Conservation (phyloP, 1,140 invertebrate genomes). For the Ditylenchus dipsaci region DNA sequence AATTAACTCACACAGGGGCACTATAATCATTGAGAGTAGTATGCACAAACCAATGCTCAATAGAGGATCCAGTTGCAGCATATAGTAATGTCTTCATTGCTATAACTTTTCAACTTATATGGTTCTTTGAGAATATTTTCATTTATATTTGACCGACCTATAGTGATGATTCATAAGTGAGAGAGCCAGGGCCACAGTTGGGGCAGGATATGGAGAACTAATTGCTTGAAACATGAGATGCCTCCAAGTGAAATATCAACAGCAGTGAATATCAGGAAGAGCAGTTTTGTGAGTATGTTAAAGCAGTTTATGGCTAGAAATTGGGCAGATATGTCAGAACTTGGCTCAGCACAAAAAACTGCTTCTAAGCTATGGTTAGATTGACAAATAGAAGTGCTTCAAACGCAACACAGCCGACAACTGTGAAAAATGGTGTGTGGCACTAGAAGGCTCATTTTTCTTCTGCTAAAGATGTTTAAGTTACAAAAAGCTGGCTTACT, state of each 20-base stretch:
- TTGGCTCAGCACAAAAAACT: conserved; percentile 11
- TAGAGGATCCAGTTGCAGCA: conserved; percentile 11
- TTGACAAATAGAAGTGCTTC: conserved; percentile 28
- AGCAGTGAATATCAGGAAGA: not conserved
- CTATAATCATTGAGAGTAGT: conserved; percentile 4
- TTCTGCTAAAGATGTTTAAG: too few species aligned
- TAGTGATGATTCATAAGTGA: not conserved
- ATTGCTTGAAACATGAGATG: not conserved
- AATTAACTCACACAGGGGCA: conserved; percentile 10
- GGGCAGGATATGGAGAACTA: conserved; percentile 2
- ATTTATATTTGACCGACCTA: too few species aligned
- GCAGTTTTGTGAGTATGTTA: not conserved
- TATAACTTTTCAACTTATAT: too few species aligned
- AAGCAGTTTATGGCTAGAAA: not conserved
- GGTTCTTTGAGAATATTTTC: too few species aligned
- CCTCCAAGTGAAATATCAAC: not conserved
- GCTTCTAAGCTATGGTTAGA: conserved; percentile 25
- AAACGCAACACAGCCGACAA: conserved; percentile 13
- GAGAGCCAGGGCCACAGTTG: not conserved
- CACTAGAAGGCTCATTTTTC: too few species aligned
- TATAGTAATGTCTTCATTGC: conserved; percentile 5
- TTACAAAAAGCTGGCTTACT: too few species aligned
- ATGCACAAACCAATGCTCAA: conserved; percentile 14
- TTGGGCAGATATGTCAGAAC: not conserved
- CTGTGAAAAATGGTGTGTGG: not conserved